phyloP scores from a whole-genome alignment of 2,797 vertebrate genomes.

The Oryzias dopingdopingensis region DNA sequence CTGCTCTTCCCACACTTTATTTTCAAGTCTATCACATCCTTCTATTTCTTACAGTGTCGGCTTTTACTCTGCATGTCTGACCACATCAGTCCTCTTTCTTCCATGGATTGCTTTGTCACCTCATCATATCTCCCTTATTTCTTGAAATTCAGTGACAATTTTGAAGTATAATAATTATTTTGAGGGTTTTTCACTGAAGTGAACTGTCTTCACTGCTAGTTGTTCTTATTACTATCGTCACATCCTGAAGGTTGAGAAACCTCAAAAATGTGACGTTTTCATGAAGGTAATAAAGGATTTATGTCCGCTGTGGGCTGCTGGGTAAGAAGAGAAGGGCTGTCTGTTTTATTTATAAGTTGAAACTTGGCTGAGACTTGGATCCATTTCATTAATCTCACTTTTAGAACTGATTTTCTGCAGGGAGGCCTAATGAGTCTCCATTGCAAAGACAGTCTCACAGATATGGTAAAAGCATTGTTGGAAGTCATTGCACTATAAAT shows the following conservation, averaged over 20 bases:
- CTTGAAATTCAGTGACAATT: no score
- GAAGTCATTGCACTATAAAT: not conserved
- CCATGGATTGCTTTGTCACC: no score
- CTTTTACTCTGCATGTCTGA: no score
- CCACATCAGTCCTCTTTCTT: no score
- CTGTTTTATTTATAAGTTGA: constrained; percentile 56
- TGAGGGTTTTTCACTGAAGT: not conserved
- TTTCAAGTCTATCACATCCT: no score
- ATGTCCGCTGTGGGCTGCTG: constrained; percentile 40
- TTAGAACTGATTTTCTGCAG: constrained; percentile 31
- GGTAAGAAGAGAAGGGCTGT: constrained; percentile 23
- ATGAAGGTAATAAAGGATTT: constrained; percentile 54
- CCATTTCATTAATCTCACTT: constrained; percentile 54
- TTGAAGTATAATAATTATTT: no score
- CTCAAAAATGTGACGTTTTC: constrained; percentile 37
- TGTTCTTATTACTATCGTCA: constrained; percentile 24
- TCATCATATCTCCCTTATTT: no score
- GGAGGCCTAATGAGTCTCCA: constrained; percentile 28
- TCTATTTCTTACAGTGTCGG: no score
- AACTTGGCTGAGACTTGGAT: constrained; percentile 47
- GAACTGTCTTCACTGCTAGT: not conserved
- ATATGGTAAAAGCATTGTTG: not conserved
- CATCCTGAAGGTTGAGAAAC: constrained; percentile 21
- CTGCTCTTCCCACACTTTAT: no score
- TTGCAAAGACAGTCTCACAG: not conserved